Percentiles rank a stretch among this genome's conserved stretches.
Conservation (phyloP, 2,113 vertebrate species). For the Pachyramphus minor region DNA sequence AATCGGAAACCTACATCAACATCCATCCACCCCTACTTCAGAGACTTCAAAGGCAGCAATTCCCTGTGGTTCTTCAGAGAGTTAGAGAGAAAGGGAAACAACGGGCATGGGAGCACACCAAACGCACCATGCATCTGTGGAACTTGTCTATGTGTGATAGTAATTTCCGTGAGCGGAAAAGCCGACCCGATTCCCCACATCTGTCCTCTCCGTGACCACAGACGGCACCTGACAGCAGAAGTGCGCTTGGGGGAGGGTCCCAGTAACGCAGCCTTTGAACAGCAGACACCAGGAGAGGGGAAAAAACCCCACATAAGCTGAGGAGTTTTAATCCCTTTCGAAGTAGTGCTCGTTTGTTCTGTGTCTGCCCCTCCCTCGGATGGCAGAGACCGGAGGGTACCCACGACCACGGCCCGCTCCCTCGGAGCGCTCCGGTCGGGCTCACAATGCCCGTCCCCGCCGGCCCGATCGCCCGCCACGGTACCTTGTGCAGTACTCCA, state of each 20-base stretch:
- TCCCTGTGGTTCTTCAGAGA: background rate
- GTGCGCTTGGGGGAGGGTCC: background rate
- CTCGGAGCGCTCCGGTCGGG: background rate
- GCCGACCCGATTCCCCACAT: background rate
- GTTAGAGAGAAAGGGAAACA: too few relatives aligned
- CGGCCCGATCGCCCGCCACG: background rate
- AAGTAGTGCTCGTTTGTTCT: background rate
- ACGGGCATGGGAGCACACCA: background rate
- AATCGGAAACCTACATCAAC: background rate
- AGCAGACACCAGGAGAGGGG: background rate
- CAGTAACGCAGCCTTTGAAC: background rate
- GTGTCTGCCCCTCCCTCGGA: background rate
- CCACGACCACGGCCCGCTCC: background rate
- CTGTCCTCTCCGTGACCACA: background rate
- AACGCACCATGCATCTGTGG: background rate
- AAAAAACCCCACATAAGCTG: background rate
- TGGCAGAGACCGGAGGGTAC: background rate
- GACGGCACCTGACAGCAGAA: background rate
- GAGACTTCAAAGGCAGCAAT: background rate
- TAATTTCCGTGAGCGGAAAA: background rate
- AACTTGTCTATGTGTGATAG: background rate
- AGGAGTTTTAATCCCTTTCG: background rate
- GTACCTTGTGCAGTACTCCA: slow-evolving; percentile 8
- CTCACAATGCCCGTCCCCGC: background rate
- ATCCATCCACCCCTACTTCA: background rate